Base-by-base conservation (phyloP, 2,888 invertebrate genomes). In the Acleris emargana region DNA sequence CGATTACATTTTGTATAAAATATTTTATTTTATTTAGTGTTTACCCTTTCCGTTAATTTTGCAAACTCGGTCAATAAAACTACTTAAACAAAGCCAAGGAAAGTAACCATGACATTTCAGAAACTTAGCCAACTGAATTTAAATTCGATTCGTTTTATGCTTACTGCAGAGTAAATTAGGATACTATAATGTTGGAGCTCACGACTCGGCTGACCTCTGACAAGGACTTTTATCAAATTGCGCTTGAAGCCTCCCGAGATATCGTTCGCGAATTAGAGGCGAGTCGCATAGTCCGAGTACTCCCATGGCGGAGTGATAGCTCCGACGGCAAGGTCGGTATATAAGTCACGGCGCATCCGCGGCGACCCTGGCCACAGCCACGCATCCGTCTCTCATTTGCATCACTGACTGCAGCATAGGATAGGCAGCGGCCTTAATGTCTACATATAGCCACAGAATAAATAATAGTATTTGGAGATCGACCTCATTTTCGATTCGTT, bases 71-170 rank as follows among this genome's bases (percentile, higher is more conserved):
- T 5, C 45, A 2, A 6, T 45, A n/a, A n/a, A 45, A 45, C 5
- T 49, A 18, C 54, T 16, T 42, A 32, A 22, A 50, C 38, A 49
- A 64, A 50, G 43, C 42, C 38, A 58, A 73, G 76, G 78, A 83
- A 83, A 83, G 81, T 71, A 76, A 71, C 84, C 83, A 67, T 83
- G 83, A 82, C 84, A 80, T 83, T 81, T 74, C 60, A 53, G 63
- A 60, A 64, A 60, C 54, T 43, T 50, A 62, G 38, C 63, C 76
- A 74, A 72, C 76, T 75, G 75, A 78, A 78, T 75, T 58, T 67
- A 74, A 73, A 79, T 75, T 73, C 68, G 74, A 78, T 76, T 76
- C 71, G 68, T 50, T 57, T 25, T 51, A 38, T 60, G 42, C 43
- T 50, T 72, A 71, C 73, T 71, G 71, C 63, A 52, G 50, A 67